Percentiles rank a stretch among this genome's conserved stretches.
phyloP scores from a whole-genome alignment of 1,140 invertebrate species.

The Colletes latitarsis region DNA sequence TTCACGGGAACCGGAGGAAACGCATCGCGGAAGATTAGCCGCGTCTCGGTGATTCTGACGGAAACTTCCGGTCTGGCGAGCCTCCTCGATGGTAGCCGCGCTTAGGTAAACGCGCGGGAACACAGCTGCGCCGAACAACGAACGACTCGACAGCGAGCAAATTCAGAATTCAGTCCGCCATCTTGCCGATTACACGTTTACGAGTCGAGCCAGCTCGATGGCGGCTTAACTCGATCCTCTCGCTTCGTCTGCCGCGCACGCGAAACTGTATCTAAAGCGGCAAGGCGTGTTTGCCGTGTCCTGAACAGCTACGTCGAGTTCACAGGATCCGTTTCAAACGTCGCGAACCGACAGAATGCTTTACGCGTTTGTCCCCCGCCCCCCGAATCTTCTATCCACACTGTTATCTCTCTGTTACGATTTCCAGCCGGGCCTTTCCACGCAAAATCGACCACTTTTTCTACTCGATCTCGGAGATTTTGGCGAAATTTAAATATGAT shows the following conservation, averaged over 20 bases:
- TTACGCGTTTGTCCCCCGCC: background rate
- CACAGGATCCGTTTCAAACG: conserved; percentile 12
- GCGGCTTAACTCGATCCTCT: conserved; percentile 46
- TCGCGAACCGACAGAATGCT: background rate
- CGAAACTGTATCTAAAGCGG: conserved; percentile 37
- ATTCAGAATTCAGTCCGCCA: too few relatives aligned
- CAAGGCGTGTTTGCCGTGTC: background rate
- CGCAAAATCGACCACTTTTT: too few relatives aligned
- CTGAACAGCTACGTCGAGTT: background rate
- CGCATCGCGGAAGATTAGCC: background rate
- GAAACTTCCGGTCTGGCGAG: background rate
- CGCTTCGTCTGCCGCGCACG: conserved; percentile 14
- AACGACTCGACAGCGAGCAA: too few relatives aligned
- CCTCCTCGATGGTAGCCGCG: background rate
- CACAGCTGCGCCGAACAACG: background rate
- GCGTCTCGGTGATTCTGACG: background rate
- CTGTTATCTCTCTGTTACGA: too few relatives aligned
- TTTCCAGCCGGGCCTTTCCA: too few relatives aligned
- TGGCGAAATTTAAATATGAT: too few relatives aligned
- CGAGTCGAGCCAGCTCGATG: conserved; percentile 8
- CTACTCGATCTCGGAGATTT: too few relatives aligned
- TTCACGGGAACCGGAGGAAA: too few relatives aligned
- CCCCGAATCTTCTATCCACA: too few relatives aligned
- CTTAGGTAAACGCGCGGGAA: background rate
- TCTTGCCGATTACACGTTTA: conserved; percentile 23